Percentiles rank a stretch among this genome's conserved stretches.
Conservation (phyloP, 2,888 invertebrate species). For the Muschampia plurimacula region DNA sequence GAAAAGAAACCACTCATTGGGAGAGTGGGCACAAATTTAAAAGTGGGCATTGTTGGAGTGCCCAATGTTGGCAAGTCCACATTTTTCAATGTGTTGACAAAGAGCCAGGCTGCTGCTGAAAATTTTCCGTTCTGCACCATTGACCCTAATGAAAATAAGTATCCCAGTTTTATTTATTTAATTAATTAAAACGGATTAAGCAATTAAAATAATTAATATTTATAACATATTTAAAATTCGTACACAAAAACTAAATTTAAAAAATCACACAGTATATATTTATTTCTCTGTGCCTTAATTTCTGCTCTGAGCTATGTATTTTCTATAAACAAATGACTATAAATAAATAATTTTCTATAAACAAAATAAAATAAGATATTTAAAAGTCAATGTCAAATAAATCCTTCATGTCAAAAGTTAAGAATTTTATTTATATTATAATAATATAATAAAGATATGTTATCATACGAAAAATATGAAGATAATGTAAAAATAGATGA, state of each 20-base stretch:
- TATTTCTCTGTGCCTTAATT: no score
- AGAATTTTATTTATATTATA: not conserved
- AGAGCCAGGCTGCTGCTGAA: conserved; percentile 98
- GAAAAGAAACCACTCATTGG: conserved; percentile 94
- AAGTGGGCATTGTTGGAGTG: conserved; percentile 97
- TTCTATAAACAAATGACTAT: no score
- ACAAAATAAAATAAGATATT: no score
- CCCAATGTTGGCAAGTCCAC: conserved; percentile 99
- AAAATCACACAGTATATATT: no score
- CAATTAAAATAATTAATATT: no score
- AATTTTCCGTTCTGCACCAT: conserved; percentile 99
- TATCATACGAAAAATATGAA: conserved; percentile 54
- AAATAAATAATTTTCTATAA: no score
- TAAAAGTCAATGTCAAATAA: not conserved
- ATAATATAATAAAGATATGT: conserved; percentile 48
- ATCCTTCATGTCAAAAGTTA: not conserved
- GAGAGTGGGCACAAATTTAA: conserved; percentile 97
- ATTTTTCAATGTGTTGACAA: conserved; percentile 99
- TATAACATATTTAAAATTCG: no score
- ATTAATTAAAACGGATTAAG: no score
- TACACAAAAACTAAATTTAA: no score
- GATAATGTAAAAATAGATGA: conserved; percentile 60
- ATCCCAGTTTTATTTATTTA: conserved; percentile 60
- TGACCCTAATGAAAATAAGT: conserved; percentile 99
- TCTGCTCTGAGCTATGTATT: no score